These are phyloP conservation scores for Glyphotaelius pellucidus DNA, from an alignment of 2,888 invertebrate genomes.

Conservation along the genomic window DNA sequence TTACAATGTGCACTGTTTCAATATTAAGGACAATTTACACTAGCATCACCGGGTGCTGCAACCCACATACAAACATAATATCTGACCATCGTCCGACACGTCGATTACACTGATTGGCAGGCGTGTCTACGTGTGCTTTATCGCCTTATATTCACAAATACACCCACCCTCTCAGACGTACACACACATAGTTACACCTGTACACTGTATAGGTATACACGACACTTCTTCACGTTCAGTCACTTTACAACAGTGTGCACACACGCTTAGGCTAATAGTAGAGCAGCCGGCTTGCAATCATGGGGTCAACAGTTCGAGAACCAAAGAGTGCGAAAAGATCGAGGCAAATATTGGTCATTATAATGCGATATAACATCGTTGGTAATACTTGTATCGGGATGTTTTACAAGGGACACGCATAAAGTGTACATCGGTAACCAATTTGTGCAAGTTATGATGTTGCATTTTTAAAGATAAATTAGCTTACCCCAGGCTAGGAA, in stretches of 20 bases:
- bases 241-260: background rate
- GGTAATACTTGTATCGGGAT: background rate
- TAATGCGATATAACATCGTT: background rate
- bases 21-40: background rate
- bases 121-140: slow-evolving; percentile 65
- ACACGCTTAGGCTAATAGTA: slow-evolving; percentile 7
- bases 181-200: background rate
- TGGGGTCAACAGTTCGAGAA: slow-evolving; percentile 4
- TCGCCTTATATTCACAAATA: slow-evolving; percentile 51
- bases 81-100: slow-evolving; percentile 58
- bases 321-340: slow-evolving; percentile 18
- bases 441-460: background rate
- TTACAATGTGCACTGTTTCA: background rate
- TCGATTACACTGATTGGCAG: slow-evolving; percentile 66
- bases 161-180: background rate
- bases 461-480: no score
- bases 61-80: slow-evolving; percentile 49
- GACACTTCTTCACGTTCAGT: background rate
- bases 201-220: background rate
- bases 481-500: no score
- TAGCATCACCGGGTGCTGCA: slow-evolving; percentile 17
- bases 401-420: background rate
- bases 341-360: background rate
- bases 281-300: background rate
- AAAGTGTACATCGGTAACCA: background rate